A percentile compares a stretch with the other conserved stretches of the same genome.
phyloP scores from a whole-genome alignment of 2,797 vertebrate genomes.

The Alcedo quadribrachys region DNA sequence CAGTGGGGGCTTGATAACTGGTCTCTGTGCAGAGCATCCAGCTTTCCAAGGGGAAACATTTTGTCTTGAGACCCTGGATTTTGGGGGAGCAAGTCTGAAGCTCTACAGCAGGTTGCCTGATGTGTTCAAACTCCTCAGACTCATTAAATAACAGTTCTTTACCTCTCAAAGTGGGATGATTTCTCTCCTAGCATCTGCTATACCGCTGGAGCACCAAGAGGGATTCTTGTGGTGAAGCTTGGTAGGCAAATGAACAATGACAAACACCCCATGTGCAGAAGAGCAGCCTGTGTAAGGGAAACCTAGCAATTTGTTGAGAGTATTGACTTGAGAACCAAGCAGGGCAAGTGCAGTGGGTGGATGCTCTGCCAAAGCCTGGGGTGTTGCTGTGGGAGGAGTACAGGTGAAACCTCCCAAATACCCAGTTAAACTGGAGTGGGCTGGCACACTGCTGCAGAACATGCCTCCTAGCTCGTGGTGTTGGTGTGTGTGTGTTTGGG shows the following conservation, averaged over 20 bases:
- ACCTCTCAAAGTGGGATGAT: background rate
- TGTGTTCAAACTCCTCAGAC: background rate
- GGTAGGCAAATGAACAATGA: background rate
- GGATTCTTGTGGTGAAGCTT: background rate
- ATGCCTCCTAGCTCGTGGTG: background rate
- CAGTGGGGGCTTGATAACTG: background rate
- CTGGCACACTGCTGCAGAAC: conserved; percentile 26
- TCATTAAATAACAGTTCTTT: background rate
- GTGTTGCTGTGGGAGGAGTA: conserved; percentile 21
- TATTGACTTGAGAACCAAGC: background rate
- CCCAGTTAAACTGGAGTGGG: conserved; percentile 12
- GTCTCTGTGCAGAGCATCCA: background rate
- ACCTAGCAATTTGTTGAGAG: background rate
- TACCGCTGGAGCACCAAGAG: background rate
- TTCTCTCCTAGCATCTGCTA: background rate
- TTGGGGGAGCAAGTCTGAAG: background rate
- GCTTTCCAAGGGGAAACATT: background rate
- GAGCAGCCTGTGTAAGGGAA: background rate
- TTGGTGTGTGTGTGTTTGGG: conserved; percentile 30
- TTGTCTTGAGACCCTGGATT: background rate
- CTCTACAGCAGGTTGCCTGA: background rate
- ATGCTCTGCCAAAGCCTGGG: background rate
- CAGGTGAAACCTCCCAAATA: background rate
- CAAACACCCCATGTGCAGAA: background rate
- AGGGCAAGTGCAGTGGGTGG: background rate